These are phyloP conservation scores for Diorhabda elongata DNA, from an alignment of 1,140 invertebrate genomes.

Conservation along the genomic window DNA sequence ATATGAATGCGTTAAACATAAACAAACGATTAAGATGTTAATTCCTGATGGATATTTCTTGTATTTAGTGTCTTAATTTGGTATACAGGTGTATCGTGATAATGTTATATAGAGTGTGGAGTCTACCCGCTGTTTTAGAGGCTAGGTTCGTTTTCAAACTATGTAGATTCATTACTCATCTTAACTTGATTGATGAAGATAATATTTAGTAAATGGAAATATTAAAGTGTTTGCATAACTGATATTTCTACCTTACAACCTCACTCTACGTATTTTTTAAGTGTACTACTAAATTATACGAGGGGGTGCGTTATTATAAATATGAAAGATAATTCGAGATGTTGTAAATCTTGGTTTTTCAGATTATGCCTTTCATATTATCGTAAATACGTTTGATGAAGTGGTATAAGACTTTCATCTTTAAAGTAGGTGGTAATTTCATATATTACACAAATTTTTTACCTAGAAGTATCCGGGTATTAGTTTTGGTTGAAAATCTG, in stretches of 20 bases:
- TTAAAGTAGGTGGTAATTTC: too few relatives aligned
- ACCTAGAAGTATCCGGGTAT: too few relatives aligned
- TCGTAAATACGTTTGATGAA: too few relatives aligned
- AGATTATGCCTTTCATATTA: too few relatives aligned
- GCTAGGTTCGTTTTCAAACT: background rate
- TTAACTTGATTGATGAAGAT: background rate
- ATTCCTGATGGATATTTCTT: constrained; percentile 1
- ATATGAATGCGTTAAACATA: constrained; percentile 1
- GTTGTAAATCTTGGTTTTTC: too few relatives aligned
- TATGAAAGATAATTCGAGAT: too few relatives aligned
- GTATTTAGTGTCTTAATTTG: constrained; percentile 2
- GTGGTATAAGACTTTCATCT: too few relatives aligned
- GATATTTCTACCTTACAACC: background rate
- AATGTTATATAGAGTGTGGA: constrained; percentile 2
- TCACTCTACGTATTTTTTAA: background rate
- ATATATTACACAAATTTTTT: too few relatives aligned
- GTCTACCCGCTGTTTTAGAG: background rate
- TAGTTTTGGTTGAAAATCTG: too few relatives aligned
- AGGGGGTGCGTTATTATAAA: too few relatives aligned
- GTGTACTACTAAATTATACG: too few relatives aligned
- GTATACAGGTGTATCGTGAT: constrained; percentile 2
- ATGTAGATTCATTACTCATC: constrained; percentile 1
- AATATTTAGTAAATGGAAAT: constrained; percentile 1
- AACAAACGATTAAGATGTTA: constrained; percentile 3
- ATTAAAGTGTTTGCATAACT: constrained; percentile 3